A percentile compares a stretch with the other conserved stretches of the same genome.
phyloP scores from a whole-genome alignment of 1,140 invertebrate genomes.

The Orius laevigatus region DNA sequence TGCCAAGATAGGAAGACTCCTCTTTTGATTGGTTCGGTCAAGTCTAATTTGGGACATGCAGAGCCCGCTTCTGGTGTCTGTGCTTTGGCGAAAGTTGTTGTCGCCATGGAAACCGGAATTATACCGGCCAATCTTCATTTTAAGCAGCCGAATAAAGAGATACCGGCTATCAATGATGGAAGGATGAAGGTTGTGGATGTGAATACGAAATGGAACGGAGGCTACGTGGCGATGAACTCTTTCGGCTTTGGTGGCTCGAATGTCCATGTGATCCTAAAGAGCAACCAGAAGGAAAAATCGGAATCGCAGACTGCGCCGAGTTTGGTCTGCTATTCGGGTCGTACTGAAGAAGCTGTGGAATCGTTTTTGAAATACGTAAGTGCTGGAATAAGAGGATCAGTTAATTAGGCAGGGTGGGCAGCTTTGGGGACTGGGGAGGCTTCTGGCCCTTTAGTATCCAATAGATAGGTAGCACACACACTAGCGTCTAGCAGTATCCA shows the following conservation, averaged over 20 bases:
- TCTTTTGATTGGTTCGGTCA: constrained; percentile 84
- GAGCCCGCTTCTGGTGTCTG: constrained; percentile 86
- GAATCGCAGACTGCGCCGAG: constrained; percentile 35
- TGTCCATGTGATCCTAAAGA: constrained; percentile 73
- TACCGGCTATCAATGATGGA: constrained; percentile 73
- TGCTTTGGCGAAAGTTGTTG: constrained; percentile 71
- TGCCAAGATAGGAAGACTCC: constrained; percentile 66
- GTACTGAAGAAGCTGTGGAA: constrained; percentile 66
- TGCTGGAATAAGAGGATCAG: too few relatives aligned
- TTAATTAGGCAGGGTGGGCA: too few relatives aligned
- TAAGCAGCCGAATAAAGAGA: constrained; percentile 68
- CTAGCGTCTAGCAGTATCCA: too few relatives aligned
- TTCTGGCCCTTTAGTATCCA: too few relatives aligned
- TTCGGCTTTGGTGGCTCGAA: constrained; percentile 98
- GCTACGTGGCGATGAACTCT: constrained; percentile 76
- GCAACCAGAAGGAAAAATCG: constrained; percentile 54
- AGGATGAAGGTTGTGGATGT: constrained; percentile 64
- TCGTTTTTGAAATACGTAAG: constrained; percentile 25
- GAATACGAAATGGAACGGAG: constrained; percentile 68
- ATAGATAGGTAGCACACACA: too few relatives aligned
- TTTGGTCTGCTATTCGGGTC: constrained; percentile 61
- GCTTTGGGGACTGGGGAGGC: too few relatives aligned
- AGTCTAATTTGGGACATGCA: constrained; percentile 96
- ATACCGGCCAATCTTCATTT: constrained; percentile 88
- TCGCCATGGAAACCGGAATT: constrained; percentile 73